phyloP scores from a whole-genome alignment of 2,113 vertebrate genomes.

The Dasypus novemcinctus region DNA sequence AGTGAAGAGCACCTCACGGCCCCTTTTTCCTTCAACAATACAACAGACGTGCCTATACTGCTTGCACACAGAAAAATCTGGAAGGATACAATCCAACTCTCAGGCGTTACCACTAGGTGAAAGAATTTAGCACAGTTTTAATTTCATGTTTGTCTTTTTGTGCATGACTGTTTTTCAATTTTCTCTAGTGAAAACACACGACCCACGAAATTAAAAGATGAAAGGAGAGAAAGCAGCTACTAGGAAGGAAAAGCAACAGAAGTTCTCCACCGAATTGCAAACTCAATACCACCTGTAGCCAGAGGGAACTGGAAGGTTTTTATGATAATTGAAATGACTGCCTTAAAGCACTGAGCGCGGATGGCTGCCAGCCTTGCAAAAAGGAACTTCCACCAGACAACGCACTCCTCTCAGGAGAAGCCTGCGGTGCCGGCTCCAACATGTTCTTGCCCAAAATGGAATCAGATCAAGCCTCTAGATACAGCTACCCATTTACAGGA shows the following conservation, averaged over 20 bases:
- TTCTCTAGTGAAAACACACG: not conserved
- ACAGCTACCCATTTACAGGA: not conserved
- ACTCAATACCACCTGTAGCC: not conserved
- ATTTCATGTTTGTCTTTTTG: not conserved
- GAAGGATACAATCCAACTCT: not conserved
- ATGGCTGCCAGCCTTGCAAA: not conserved
- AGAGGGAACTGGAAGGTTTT: not conserved
- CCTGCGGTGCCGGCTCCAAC: rapidly evolving
- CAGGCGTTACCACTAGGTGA: not conserved
- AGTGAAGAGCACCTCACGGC: rapidly evolving
- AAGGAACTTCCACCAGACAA: not conserved
- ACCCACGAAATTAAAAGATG: not conserved
- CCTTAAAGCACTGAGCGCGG: not conserved
- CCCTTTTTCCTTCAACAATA: not conserved
- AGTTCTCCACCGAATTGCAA: not conserved
- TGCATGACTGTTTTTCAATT: not conserved
- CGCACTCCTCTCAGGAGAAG: rapidly evolving
- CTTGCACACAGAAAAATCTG: not conserved
- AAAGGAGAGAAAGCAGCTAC: not conserved
- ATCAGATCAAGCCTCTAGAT: not conserved
- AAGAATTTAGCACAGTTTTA: not conserved
- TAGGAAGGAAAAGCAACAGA: not conserved
- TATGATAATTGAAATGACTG: not conserved
- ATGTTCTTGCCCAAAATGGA: not conserved
- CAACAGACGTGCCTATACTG: not conserved